Evolutionary conservation across 2,888 invertebrate species (phyloP).

Genomic region (Xestoiulus laeticollis): DNA sequence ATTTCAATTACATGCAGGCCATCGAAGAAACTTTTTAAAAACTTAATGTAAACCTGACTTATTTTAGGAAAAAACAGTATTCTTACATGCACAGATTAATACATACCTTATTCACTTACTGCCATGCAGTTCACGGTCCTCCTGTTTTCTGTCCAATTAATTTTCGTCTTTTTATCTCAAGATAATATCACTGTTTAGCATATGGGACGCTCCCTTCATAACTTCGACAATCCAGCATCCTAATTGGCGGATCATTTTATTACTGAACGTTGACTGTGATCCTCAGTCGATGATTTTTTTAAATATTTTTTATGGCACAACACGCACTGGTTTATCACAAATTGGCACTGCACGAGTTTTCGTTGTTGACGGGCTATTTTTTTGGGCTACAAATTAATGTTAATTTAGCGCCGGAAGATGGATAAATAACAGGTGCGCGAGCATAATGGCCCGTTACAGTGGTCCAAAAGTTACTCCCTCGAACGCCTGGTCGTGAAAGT

Average conservation of each 20-base stretch:
- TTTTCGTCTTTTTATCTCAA: neutral
- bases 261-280: too few species aligned
- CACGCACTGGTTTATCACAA: conserved; percentile 31
- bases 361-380: neutral
- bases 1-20: too few species aligned
- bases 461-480: neutral
- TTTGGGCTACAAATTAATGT: neutral
- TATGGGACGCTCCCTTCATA: neutral
- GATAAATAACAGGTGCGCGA: neutral
- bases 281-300: neutral
- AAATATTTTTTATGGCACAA: neutral
- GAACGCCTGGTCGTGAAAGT: conserved; percentile 27
- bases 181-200: neutral
- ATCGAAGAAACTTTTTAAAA: too few species aligned
- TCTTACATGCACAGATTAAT: neutral
- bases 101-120: neutral
- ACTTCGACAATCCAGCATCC: neutral
- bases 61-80: too few species aligned
- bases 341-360: neutral
- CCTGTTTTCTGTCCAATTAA: neutral
- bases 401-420: neutral
- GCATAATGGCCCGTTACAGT: neutral
- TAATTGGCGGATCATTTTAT: neutral
- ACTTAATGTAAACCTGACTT: too few species aligned
- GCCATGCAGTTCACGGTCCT: neutral